Conservation (phyloP, 1,140 invertebrate genomes). For the Sinella curviseta region DNA sequence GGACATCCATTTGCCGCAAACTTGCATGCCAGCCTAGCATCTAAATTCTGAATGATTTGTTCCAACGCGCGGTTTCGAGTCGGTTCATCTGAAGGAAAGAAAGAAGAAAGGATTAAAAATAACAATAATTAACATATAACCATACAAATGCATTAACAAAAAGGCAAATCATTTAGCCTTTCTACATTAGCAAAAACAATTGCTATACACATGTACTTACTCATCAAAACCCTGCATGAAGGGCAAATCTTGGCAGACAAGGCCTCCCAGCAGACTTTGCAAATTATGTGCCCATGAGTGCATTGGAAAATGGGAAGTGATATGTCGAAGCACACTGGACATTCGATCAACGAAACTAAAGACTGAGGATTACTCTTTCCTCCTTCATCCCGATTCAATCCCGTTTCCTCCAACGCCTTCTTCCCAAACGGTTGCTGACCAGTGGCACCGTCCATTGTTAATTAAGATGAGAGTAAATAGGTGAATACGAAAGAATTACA, state of each 20-base stretch:
- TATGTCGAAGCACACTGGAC: slow-evolving; percentile 6
- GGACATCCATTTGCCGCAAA: background rate
- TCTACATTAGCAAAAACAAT: background rate
- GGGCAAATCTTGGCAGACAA: background rate
- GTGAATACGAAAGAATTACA: too few relatives aligned
- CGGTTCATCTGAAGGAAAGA: background rate
- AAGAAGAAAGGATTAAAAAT: background rate
- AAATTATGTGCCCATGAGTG: background rate
- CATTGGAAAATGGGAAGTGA: background rate
- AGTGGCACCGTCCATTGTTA: too few relatives aligned
- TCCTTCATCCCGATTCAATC: too few relatives aligned
- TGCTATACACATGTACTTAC: too few relatives aligned
- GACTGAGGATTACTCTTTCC: background rate
- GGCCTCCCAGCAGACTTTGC: background rate
- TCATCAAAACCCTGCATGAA: background rate
- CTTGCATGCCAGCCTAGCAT: background rate
- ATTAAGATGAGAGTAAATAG: too few relatives aligned
- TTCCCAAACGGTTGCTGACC: too few relatives aligned
- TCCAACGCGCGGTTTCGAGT: background rate
- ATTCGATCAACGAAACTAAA: background rate
- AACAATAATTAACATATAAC: background rate
- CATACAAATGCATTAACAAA: background rate
- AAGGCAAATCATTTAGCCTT: background rate
- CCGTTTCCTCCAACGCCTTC: too few relatives aligned
- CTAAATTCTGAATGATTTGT: background rate